These are phyloP conservation scores for Thymallus thymallus DNA, from an alignment of 2,113 vertebrate genomes.

Conservation along the genomic window DNA sequence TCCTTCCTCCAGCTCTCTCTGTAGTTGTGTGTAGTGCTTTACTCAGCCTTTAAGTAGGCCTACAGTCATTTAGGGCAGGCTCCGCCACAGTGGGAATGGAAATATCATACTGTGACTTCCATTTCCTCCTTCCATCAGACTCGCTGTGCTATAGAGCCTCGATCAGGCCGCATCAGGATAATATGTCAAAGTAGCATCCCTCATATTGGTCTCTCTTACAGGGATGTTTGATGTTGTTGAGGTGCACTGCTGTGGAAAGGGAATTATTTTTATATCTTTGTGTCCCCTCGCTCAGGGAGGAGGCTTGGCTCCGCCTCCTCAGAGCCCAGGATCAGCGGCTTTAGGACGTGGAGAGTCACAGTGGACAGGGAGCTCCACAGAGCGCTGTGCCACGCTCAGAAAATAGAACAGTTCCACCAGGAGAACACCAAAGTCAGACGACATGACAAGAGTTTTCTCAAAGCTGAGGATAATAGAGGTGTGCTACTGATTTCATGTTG, in stretches of 20 bases:
- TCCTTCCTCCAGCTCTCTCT: no score
- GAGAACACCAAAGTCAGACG: constrained; percentile 28
- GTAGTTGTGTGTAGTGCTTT: background rate
- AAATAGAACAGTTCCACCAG: constrained; percentile 14
- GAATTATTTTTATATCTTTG: background rate
- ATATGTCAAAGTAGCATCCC: constrained; percentile 1
- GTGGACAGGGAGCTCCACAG: constrained; percentile 17
- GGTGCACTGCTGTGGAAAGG: background rate
- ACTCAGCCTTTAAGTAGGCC: constrained; percentile 4
- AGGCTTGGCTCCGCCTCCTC: constrained; percentile 8
- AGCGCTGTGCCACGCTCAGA: constrained; percentile 20
- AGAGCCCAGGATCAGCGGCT: constrained; percentile 18
- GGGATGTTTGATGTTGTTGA: constrained; percentile 16
- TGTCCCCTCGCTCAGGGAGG: constrained; percentile 4
- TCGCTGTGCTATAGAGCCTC: background rate
- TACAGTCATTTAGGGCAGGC: background rate
- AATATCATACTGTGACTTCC: background rate
- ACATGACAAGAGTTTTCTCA: constrained; percentile 15
- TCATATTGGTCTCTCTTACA: background rate
- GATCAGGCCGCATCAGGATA: background rate
- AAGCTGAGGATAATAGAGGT: constrained; percentile 21
- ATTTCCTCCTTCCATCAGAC: background rate
- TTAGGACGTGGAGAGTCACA: constrained; percentile 15
- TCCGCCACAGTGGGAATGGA: background rate
- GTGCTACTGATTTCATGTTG: background rate